These are phyloP conservation scores for Patella caerulea DNA, from an alignment of 2,888 invertebrate genomes.

Conservation along the genomic window DNA sequence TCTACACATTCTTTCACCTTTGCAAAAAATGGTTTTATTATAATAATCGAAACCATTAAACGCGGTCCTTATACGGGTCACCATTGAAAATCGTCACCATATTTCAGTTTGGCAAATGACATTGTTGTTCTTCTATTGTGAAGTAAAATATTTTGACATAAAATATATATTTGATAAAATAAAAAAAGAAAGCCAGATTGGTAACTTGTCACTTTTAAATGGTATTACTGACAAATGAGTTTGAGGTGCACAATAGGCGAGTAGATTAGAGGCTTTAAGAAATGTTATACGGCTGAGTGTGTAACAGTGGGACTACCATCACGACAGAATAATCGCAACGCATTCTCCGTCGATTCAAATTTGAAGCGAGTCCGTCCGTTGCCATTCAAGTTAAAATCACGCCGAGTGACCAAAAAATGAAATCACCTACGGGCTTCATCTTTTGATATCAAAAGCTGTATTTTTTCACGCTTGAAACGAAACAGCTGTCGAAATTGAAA, in stretches of 20 bases:
- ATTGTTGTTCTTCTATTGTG: too few relatives aligned
- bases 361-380: too few relatives aligned
- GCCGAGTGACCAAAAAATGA: not conserved
- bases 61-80: too few relatives aligned
- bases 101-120: too few relatives aligned
- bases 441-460: too few relatives aligned
- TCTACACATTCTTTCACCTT: too few relatives aligned
- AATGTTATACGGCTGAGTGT: not conserved
- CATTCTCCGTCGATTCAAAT: too few relatives aligned
- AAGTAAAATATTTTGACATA: constrained; percentile 7
- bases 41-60: too few relatives aligned
- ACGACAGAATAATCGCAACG: too few relatives aligned
- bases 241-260: not conserved
- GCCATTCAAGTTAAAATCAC: not conserved
- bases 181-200: not conserved
- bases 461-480: constrained; percentile 1
- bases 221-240: not conserved
- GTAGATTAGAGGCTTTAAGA: not conserved
- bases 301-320: not conserved
- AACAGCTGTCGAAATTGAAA: not conserved
- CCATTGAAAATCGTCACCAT: too few relatives aligned
- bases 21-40: too few relatives aligned
- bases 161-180: not conserved
- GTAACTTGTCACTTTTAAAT: not conserved
- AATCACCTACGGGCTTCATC: not conserved